Evolutionary conservation across 2,888 invertebrate genomes (phyloP).

Genomic region (Drosophila robusta): DNA sequence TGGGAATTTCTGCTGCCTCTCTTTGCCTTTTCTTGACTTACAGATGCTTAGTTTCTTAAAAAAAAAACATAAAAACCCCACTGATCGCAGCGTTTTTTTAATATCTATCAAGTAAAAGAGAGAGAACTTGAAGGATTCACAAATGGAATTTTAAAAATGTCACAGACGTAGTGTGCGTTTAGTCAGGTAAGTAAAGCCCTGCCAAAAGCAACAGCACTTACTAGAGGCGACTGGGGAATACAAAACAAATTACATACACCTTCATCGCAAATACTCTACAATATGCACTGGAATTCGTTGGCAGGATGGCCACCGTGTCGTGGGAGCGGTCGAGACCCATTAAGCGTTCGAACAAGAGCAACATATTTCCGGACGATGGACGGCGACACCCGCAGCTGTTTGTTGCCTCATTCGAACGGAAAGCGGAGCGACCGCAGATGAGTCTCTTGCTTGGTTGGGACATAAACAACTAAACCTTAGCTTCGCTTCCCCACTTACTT

Average conservation of each 20-base stretch:
- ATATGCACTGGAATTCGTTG: neutral
- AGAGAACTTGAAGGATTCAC: neutral
- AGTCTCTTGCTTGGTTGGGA: conserved; percentile 27
- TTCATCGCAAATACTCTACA: neutral
- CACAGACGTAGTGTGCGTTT: neutral
- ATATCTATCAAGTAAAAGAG: neutral
- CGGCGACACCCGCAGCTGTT: conserved; percentile 2
- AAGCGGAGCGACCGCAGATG: conserved; percentile 12
- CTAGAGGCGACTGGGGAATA: too few species aligned
- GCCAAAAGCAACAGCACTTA: too few species aligned
- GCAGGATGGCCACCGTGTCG: conserved; percentile 22
- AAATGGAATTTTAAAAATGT: neutral
- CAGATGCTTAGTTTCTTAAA: too few species aligned
- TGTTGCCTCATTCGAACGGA: conserved; percentile 27
- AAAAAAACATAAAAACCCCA: neutral
- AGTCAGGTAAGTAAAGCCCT: conserved; percentile 7
- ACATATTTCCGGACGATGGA: conserved; percentile 21
- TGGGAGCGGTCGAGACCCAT: conserved; percentile 19
- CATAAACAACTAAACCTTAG: too few species aligned
- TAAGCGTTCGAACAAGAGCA: conserved; percentile 22
- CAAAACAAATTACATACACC: too few species aligned
- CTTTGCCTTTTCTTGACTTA: too few species aligned
- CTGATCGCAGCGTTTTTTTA: neutral
- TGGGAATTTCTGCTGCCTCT: too few species aligned
- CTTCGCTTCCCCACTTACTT: neutral